These are phyloP conservation scores for Nasonovia ribisnigri DNA, from an alignment of 2,888 invertebrate genomes.

Conservation along the genomic window DNA sequence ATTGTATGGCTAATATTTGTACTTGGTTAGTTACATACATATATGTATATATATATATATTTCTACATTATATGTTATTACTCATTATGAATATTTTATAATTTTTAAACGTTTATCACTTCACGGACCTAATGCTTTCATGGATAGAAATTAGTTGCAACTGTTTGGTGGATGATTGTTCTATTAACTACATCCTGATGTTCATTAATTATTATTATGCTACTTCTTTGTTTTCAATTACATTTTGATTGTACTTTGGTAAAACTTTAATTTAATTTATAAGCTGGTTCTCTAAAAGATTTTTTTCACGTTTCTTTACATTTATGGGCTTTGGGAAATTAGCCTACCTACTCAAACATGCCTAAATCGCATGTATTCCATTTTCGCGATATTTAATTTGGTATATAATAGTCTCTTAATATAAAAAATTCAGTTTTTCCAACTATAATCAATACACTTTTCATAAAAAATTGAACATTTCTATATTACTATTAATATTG, in stretches of 20 bases:
- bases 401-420: background rate
- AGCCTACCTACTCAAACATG: background rate
- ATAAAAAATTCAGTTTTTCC: background rate
- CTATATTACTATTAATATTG: background rate
- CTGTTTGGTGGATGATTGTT: background rate
- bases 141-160: too few relatives aligned
- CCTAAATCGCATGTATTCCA: background rate
- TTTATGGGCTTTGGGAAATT: background rate
- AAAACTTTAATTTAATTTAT: conserved; percentile 3
- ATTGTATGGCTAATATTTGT: background rate
- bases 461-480: background rate
- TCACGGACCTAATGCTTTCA: background rate
- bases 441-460: background rate
- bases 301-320: background rate
- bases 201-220: background rate
- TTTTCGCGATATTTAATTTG: background rate
- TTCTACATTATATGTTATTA: too few relatives aligned
- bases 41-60: too few relatives aligned
- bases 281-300: background rate
- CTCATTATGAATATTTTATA: too few relatives aligned
- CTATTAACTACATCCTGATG: background rate
- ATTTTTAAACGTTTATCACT: background rate
- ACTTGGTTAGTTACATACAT: background rate
- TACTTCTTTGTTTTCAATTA: background rate
- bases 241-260: background rate